phyloP scores from a whole-genome alignment of 35 echinoderm and acorn worm species.

The Heliocidaris erythrogramma region DNA sequence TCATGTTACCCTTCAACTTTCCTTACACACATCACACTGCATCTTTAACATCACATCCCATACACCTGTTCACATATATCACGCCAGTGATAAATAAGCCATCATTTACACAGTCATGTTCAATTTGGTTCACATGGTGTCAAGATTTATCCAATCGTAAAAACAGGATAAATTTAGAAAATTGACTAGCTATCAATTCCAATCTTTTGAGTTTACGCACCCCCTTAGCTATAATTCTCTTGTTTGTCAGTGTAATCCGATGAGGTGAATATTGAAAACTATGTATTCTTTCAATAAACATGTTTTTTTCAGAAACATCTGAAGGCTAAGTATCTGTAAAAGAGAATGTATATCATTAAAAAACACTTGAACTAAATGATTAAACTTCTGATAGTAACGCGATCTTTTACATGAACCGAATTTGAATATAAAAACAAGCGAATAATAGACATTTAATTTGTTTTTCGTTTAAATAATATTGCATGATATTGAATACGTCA shows the following conservation, averaged over 20 bases:
- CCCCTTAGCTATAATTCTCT: neutral
- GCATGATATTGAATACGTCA: neutral
- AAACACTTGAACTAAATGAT: no score
- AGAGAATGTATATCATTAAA: neutral
- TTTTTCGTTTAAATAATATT: no score
- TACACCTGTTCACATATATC: neutral
- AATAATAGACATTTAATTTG: no score
- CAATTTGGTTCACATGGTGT: neutral
- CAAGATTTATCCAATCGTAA: neutral
- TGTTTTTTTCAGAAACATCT: neutral
- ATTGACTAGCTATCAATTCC: slow-evolving; percentile 4
- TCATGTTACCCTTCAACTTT: neutral
- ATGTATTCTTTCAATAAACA: neutral
- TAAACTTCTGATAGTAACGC: no score
- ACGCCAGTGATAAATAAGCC: neutral
- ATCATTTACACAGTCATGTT: neutral
- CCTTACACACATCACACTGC: neutral
- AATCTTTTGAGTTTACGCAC: neutral
- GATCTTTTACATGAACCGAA: no score
- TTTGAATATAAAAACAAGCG: no score
- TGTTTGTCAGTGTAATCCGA: neutral
- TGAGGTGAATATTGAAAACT: neutral
- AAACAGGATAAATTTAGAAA: neutral
- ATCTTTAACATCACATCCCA: neutral
- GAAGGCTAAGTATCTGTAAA: neutral